Conservation (phyloP, 2,113 vertebrate species). For the Indicator maculatus region DNA sequence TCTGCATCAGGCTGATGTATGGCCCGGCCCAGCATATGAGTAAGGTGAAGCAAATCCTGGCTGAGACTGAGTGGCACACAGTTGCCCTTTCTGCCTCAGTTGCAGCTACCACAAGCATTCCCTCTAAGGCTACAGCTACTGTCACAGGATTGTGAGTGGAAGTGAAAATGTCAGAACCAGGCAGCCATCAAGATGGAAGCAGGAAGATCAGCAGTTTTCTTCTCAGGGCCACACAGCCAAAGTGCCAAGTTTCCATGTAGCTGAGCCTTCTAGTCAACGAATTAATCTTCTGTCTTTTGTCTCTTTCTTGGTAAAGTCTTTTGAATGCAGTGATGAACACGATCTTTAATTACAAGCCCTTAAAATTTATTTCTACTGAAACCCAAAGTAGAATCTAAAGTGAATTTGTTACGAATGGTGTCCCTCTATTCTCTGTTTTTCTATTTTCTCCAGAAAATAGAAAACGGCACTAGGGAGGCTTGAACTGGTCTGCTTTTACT, state of each 20-base stretch:
- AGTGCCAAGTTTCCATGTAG: not conserved
- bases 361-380: not conserved
- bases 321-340: not conserved
- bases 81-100: not conserved
- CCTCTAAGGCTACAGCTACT: not conserved
- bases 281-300: not conserved
- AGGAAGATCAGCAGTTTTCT: not conserved
- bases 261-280: not conserved
- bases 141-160: fast-evolving
- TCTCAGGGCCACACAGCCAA: not conserved
- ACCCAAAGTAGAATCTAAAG: not conserved
- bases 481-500: not conserved
- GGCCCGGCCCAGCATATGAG: not conserved
- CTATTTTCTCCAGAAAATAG: not conserved
- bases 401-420: not conserved
- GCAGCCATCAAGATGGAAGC: not conserved
- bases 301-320: not conserved
- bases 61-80: no score
- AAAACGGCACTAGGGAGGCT: not conserved
- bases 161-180: not conserved
- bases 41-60: fast-evolving
- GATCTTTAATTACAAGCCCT: not conserved
- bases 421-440: not conserved
- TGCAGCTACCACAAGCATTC: not conserved
- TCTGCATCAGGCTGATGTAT: fast-evolving